A percentile compares a stretch with the other conserved stretches of the same genome.
Evolutionary conservation across 2,888 invertebrate genomes (phyloP).

Genomic region (Megaustenia siamemsis): DNA sequence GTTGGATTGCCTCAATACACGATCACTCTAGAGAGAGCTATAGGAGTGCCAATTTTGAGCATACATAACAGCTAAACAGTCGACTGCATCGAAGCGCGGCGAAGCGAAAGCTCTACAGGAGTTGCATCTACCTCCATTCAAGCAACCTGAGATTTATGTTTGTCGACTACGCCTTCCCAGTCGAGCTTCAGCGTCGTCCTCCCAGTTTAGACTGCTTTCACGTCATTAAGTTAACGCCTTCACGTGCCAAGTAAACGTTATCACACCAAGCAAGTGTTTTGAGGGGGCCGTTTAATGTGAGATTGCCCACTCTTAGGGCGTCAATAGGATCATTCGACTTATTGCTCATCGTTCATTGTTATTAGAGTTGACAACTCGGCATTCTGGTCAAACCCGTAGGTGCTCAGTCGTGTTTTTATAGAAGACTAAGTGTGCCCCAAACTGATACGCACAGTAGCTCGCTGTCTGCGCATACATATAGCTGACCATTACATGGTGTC

Average conservation of each 20-base stretch:
- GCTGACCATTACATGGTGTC: no score
- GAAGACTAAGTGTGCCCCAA: no score
- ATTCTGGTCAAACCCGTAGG: no score
- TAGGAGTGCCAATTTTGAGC: slow-evolving; percentile 31
- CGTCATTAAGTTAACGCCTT: slow-evolving; percentile 28
- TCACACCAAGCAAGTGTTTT: background rate
- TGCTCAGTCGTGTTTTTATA: no score
- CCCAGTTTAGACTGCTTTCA: background rate
- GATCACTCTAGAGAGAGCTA: slow-evolving; percentile 19
- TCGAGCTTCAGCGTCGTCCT: background rate
- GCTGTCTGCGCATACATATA: no score
- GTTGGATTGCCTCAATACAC: slow-evolving; percentile 12
- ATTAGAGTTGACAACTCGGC: no score
- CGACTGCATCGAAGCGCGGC: slow-evolving; percentile 28
- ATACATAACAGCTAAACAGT: background rate
- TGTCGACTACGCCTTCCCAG: background rate
- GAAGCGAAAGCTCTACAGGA: background rate
- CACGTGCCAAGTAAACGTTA: background rate
- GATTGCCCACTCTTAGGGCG: no score
- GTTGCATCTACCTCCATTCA: slow-evolving; percentile 28
- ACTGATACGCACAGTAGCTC: no score
- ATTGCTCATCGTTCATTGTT: no score
- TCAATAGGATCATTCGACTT: no score
- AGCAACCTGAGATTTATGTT: background rate
- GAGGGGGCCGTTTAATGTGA: no score